Conservation (phyloP, 2,113 vertebrate species). For the Dipodomys spectabilis region DNA sequence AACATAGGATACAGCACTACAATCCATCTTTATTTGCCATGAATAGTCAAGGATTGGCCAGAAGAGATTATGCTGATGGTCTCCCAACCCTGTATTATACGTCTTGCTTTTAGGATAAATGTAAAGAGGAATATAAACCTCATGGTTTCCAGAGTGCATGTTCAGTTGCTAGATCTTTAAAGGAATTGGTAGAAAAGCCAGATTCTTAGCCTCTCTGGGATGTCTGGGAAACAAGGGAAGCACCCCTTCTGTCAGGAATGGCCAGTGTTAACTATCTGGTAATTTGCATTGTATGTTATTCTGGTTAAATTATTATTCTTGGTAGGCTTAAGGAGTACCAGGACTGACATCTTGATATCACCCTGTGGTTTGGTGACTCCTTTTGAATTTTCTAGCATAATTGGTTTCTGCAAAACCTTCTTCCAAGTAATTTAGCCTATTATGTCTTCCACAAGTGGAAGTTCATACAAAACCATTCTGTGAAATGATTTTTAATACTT, state of each 20-base stretch:
- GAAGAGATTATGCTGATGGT: neutral
- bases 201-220: too few species aligned
- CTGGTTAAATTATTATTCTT: conserved; percentile 33
- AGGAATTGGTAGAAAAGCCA: neutral
- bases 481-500: neutral
- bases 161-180: neutral
- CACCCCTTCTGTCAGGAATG: neutral
- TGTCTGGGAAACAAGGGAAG: neutral
- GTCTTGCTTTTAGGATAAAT: neutral
- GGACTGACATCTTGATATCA: neutral
- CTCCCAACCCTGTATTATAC: neutral
- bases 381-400: conserved; percentile 57
- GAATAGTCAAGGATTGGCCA: neutral
- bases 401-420: neutral
- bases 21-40: neutral
- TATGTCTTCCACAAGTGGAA: neutral
- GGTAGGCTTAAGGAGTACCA: conserved; percentile 8
- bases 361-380: neutral
- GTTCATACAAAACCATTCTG: neutral
- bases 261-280: neutral
- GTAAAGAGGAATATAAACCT: neutral
- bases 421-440: conserved; percentile 27
- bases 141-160: neutral
- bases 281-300: neutral
- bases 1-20: neutral